Percentiles rank a stretch among this genome's conserved stretches.
These are phyloP conservation scores for Serranus cabrilla DNA, from an alignment of 2,797 vertebrate species.

Conservation along the genomic window DNA sequence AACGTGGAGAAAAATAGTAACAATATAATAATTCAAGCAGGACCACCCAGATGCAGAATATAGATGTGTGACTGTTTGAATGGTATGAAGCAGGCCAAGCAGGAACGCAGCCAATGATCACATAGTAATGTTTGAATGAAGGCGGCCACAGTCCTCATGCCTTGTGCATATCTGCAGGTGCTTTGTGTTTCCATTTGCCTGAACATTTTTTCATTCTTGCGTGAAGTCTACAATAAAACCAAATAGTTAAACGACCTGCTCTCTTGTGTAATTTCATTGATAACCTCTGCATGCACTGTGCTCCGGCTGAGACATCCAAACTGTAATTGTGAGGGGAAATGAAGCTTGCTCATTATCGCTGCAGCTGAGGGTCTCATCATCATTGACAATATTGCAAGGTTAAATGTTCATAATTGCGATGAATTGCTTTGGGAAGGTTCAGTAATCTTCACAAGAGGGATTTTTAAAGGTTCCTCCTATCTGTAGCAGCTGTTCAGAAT, in stretches of 20 bases:
- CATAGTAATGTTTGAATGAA: slow-evolving; percentile 60
- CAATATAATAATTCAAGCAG: slow-evolving; percentile 62
- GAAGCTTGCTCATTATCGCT: slow-evolving; percentile 9
- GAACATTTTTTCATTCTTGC: slow-evolving; percentile 24
- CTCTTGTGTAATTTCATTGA: slow-evolving; percentile 51
- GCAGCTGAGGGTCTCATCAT: slow-evolving; percentile 21
- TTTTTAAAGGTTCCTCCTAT: slow-evolving; percentile 24
- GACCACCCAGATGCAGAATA: slow-evolving; percentile 75
- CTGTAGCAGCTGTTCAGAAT: slow-evolving; percentile 19
- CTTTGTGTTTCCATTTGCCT: slow-evolving; percentile 64
- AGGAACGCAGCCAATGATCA: slow-evolving; percentile 70
- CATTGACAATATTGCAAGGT: slow-evolving; percentile 13
- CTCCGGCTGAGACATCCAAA: slow-evolving; percentile 18
- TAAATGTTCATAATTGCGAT: slow-evolving; percentile 21
- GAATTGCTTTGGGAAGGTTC: slow-evolving; percentile 42
- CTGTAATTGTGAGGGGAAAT: slow-evolving; percentile 29
- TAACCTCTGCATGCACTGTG: slow-evolving; percentile 30
- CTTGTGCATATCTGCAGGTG: slow-evolving; percentile 64
- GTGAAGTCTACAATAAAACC: slow-evolving; percentile 39
- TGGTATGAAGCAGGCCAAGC: slow-evolving; percentile 52
- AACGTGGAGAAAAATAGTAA: slow-evolving; percentile 49
- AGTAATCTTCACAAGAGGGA: slow-evolving; percentile 15
- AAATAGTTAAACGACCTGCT: slow-evolving; percentile 39
- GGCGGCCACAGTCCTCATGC: slow-evolving; percentile 46
- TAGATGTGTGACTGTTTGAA: slow-evolving; percentile 68